These are phyloP conservation scores for Dipodomys spectabilis DNA, from an alignment of 2,113 vertebrate genomes.

Conservation along the genomic window DNA sequence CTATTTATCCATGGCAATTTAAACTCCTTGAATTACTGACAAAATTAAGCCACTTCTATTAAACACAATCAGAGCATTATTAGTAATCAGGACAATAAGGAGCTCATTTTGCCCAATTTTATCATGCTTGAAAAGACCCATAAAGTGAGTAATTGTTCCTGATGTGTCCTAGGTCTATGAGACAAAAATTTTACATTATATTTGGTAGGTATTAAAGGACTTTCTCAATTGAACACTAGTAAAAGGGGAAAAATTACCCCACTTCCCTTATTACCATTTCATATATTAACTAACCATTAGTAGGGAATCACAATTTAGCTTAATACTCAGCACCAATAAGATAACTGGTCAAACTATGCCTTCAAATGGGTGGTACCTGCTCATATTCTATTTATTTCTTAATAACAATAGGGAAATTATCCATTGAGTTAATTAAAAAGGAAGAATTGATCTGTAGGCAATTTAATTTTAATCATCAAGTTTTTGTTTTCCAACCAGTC, in stretches of 20 bases:
- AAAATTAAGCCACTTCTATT: constrained; percentile 54
- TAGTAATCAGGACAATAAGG: constrained; percentile 59
- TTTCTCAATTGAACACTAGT: constrained; percentile 64
- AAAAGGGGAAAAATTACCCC: constrained; percentile 56
- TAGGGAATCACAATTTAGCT: constrained; percentile 39
- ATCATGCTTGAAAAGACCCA: constrained; percentile 40
- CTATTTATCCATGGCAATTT: neutral
- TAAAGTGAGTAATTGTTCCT: constrained; percentile 21
- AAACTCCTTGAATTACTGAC: constrained; percentile 23
- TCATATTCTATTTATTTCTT: constrained; percentile 66
- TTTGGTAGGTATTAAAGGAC: constrained; percentile 6
- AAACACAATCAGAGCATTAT: constrained; percentile 51
- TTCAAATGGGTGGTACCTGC: constrained; percentile 41
- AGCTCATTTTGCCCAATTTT: constrained; percentile 53
- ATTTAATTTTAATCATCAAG: constrained; percentile 43
- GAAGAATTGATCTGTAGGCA: constrained; percentile 60
- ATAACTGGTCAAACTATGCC: constrained; percentile 61
- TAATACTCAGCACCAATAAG: constrained; percentile 52
- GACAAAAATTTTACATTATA: constrained; percentile 39
- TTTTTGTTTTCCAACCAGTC: constrained; percentile 64
- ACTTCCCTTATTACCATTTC: constrained; percentile 35
- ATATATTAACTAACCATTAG: constrained; percentile 61
- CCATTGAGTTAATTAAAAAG: constrained; percentile 68
- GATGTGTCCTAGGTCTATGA: constrained; percentile 4
- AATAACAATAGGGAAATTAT: constrained; percentile 67